phyloP scores from a whole-genome alignment of 2,113 vertebrate genomes.

The Thinocorus orbignyianus region DNA sequence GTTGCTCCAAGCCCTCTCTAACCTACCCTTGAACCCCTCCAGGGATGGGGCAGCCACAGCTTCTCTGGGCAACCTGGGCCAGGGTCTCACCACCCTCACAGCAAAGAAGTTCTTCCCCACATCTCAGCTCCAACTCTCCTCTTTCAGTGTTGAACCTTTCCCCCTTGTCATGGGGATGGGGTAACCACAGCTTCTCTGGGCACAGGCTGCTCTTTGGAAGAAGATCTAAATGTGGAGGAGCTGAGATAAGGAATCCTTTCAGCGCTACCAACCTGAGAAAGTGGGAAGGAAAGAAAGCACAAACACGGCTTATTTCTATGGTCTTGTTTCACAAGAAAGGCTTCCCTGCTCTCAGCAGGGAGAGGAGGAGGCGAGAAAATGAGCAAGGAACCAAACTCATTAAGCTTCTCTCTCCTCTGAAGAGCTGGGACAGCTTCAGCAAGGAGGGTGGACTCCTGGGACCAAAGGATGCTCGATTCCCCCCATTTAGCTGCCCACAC shows the following conservation, averaged over 20 bases:
- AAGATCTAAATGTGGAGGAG: neutral
- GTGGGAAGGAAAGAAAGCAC: neutral
- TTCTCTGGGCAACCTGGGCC: too few species aligned
- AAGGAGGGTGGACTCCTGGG: neutral
- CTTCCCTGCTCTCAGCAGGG: neutral
- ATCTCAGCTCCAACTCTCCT: too few species aligned
- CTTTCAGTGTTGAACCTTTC: too few species aligned
- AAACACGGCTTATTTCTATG: neutral
- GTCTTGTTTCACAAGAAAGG: neutral
- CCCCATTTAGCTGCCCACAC: neutral
- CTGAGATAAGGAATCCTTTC: neutral
- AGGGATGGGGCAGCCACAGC: too few species aligned
- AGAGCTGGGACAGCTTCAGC: neutral
- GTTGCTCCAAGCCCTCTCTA: too few species aligned
- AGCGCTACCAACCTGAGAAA: neutral
- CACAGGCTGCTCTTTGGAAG: neutral
- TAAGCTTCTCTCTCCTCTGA: neutral
- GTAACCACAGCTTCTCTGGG: neutral
- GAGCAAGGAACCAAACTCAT: neutral
- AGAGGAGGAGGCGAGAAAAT: neutral
- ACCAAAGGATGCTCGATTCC: neutral
- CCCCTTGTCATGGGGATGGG: too few species aligned
- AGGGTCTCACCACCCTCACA: too few species aligned
- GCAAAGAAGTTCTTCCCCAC: too few species aligned
- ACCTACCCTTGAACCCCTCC: too few species aligned